Evolutionary conservation across 2,888 invertebrate species (phyloP), one percentile per base, ranked within the genome.

Genomic region (Sialis fuliginosa): DNA sequence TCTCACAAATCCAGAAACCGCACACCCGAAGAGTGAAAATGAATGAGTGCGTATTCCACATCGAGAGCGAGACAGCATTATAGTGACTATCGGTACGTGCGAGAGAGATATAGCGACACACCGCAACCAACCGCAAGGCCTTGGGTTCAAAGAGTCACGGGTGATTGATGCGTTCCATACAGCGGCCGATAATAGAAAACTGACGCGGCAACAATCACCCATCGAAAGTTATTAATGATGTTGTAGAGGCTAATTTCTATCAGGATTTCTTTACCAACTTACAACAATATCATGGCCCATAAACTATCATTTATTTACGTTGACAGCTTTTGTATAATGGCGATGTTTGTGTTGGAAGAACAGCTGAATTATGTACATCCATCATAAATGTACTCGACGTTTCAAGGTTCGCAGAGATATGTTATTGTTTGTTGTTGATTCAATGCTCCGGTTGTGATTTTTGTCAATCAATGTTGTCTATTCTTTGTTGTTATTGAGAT

Each of bases 171-270:
- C 31, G 31, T 31, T 9, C 40, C 22, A 13, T 40, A 13, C 39
- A 37, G 53, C 56, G 52, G 40, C 13, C 55, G 58, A 61, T 64
- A 64, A 64, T 63, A 64, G 64, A 65, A 64, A 65, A 63, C 60
- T 63, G 64, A 63, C 63, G 58, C 57, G 54, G 54, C 58, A 60
- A 64, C 63, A 64, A 64, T 64, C 61, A 60, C 58, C 60, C 57
- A 63, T 64, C 63, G 62, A 64, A 62, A 54, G 58, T 61, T 63
- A 64, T 64, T 63, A 62, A 64, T 64, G 63, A 57, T 57, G 54
- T 56, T 57, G 44, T 44, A 53, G 54, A 56, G 55, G 57, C 60
- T 62, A 62, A 63, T 62, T 62, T 62, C 59, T 60, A 60, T 60
- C 56, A 42, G 42, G 42, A 42, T 42, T 42, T 42, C 42, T 42